These are phyloP conservation scores for Hippoglossus stenolepis DNA, from an alignment of 2,113 vertebrate genomes.

Conservation along the genomic window DNA sequence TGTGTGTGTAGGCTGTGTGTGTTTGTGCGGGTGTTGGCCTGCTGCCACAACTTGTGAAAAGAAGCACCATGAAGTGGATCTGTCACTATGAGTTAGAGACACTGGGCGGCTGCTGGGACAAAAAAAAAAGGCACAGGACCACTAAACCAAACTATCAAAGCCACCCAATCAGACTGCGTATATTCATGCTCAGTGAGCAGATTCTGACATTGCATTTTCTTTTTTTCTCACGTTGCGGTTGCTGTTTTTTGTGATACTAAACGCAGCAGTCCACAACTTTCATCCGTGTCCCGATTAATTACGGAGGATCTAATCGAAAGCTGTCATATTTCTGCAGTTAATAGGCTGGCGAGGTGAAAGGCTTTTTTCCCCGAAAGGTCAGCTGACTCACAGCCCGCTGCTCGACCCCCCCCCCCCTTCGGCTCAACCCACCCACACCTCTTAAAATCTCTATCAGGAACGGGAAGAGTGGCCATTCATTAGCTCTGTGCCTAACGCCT, in stretches of 20 bases:
- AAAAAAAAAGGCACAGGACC: slow-evolving; percentile 25
- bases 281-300: slow-evolving; percentile 59
- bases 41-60: slow-evolving; percentile 66
- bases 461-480: slow-evolving; percentile 65
- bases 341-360: slow-evolving; percentile 66
- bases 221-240: background rate
- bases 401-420: slow-evolving; percentile 68
- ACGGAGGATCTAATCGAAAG: slow-evolving; percentile 53
- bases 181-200: slow-evolving; percentile 3
- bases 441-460: slow-evolving; percentile 78
- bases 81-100: slow-evolving; percentile 72
- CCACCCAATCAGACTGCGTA: slow-evolving; percentile 20
- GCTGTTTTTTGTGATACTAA: slow-evolving; percentile 36
- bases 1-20: slow-evolving; percentile 14
- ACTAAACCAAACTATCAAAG: slow-evolving; percentile 40
- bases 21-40: slow-evolving; percentile 44
- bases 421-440: slow-evolving; percentile 58
- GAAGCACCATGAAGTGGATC: slow-evolving; percentile 69
- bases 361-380: slow-evolving; percentile 65
- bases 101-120: slow-evolving; percentile 44
- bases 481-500: slow-evolving; percentile 64
- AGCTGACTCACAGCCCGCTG: slow-evolving; percentile 61
- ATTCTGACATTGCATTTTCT: background rate
- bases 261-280: slow-evolving; percentile 40
- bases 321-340: slow-evolving; percentile 60